Conservation (phyloP, 2,797 vertebrate species). For the Acanthurus leucopareius region DNA sequence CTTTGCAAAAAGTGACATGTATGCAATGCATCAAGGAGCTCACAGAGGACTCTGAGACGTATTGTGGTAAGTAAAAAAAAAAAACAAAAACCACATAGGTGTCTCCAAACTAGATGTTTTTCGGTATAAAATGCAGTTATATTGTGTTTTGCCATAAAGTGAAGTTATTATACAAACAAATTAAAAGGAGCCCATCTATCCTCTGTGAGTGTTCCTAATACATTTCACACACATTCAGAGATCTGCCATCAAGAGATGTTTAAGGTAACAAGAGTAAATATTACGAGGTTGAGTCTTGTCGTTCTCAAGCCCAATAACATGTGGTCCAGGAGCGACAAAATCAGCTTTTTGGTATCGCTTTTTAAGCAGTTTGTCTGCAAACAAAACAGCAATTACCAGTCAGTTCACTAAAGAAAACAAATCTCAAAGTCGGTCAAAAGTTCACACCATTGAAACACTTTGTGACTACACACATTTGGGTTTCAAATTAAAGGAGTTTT, state of each 20-base stretch:
- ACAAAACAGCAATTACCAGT: slow-evolving; percentile 56
- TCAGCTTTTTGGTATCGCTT: slow-evolving; percentile 74
- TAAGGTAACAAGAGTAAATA: slow-evolving; percentile 53
- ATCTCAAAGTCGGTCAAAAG: slow-evolving; percentile 10
- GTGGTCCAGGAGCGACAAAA: slow-evolving; percentile 71
- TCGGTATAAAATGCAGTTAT: not conserved
- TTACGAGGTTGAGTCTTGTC: slow-evolving; percentile 67
- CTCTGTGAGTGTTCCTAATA: slow-evolving; percentile 41
- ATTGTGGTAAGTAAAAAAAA: not conserved
- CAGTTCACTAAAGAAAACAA: slow-evolving; percentile 15
- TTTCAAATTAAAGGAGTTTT: slow-evolving; percentile 4
- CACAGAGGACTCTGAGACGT: slow-evolving; percentile 25
- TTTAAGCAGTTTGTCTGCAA: slow-evolving; percentile 77
- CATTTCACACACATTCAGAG: slow-evolving; percentile 58
- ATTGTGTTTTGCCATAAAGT: not conserved
- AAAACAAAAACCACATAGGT: not conserved
- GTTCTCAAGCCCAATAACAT: slow-evolving; percentile 65
- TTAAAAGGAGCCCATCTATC: slow-evolving; percentile 1
- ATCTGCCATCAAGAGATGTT: slow-evolving; percentile 45
- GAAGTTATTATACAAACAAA: not conserved
- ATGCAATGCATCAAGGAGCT: slow-evolving; percentile 47
- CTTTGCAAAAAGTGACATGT: slow-evolving; percentile 14
- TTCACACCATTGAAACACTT: slow-evolving; percentile 9
- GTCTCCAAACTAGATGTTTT: not conserved
- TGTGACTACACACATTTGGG: not conserved